Percentiles rank a stretch among this genome's conserved stretches.
Evolutionary conservation across 1,140 invertebrate species (phyloP).

Genomic region (Drosophila lini): DNA sequence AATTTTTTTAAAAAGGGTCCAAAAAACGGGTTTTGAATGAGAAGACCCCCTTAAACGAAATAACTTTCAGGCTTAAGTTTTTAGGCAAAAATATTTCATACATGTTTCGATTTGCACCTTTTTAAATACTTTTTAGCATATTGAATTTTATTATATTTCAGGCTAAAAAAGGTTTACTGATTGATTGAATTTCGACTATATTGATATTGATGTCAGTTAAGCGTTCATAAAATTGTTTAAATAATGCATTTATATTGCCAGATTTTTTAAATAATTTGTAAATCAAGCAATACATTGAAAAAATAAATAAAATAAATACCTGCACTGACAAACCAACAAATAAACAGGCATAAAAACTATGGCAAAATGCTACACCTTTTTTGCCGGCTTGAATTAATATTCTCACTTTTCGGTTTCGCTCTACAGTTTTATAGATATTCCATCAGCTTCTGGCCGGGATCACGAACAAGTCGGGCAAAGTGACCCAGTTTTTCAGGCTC

Average conservation of each 20-base stretch:
- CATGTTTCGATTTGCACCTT: neutral
- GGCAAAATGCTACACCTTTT: neutral
- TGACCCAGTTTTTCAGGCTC: constrained; percentile 22
- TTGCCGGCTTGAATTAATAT: constrained; percentile 2
- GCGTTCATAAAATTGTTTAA: neutral
- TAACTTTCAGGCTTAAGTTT: neutral
- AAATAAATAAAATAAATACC: neutral
- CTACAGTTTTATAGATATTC: constrained; percentile 5
- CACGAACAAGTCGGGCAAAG: neutral
- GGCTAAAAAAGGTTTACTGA: neutral
- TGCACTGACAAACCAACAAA: neutral
- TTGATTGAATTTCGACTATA: neutral
- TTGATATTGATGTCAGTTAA: neutral
- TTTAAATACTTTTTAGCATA: neutral
- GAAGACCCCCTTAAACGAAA: too few relatives aligned
- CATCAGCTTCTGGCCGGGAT: constrained; percentile 19
- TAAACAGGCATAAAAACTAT: neutral
- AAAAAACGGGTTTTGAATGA: too few relatives aligned
- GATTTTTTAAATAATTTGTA: neutral
- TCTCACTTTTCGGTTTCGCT: constrained; percentile 18
- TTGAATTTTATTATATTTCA: neutral
- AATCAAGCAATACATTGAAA: neutral
- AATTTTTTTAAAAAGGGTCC: too few relatives aligned
- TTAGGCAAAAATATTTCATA: neutral
- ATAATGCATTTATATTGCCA: neutral